Conservation (phyloP, 2,888 invertebrate species). For the Acleris literana region DNA sequence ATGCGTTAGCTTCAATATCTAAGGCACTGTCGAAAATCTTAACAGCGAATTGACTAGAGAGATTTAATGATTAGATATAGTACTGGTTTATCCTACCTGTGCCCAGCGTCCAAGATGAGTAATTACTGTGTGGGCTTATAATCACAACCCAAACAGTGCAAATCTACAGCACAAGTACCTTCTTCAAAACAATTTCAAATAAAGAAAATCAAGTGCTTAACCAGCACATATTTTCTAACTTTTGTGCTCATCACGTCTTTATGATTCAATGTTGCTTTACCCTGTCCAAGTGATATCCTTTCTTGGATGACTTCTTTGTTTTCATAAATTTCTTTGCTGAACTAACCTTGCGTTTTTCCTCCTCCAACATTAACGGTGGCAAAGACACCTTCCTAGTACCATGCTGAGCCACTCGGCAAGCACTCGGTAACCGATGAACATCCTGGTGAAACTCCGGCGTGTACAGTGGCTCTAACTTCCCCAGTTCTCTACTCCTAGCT, state of each 20-base stretch:
- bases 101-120: background rate
- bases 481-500: conserved; percentile 67
- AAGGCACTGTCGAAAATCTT: conserved; percentile 16
- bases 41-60: conserved; percentile 22
- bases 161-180: conserved; percentile 9
- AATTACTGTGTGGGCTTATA: background rate
- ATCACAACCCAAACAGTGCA: conserved; percentile 29
- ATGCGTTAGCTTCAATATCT: conserved; percentile 2
- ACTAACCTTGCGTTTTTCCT: conserved; percentile 46
- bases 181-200: background rate
- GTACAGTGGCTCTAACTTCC: conserved; percentile 65
- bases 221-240: too few species aligned
- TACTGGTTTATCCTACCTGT: conserved; percentile 17
- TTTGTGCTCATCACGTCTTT: too few species aligned
- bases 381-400: conserved; percentile 73
- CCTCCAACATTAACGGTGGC: conserved; percentile 73
- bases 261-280: conserved; percentile 41
- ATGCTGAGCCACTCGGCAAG: conserved; percentile 52
- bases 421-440: conserved; percentile 48
- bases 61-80: conserved; percentile 19
- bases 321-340: conserved; percentile 66
- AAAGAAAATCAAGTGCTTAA: too few species aligned
- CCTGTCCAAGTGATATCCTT: conserved; percentile 54
- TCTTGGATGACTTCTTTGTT: conserved; percentile 51
- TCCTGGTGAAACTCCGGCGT: conserved; percentile 67